These are phyloP conservation scores for Microvelia longipes DNA, from an alignment of 1,140 invertebrate species.

Conservation along the genomic window DNA sequence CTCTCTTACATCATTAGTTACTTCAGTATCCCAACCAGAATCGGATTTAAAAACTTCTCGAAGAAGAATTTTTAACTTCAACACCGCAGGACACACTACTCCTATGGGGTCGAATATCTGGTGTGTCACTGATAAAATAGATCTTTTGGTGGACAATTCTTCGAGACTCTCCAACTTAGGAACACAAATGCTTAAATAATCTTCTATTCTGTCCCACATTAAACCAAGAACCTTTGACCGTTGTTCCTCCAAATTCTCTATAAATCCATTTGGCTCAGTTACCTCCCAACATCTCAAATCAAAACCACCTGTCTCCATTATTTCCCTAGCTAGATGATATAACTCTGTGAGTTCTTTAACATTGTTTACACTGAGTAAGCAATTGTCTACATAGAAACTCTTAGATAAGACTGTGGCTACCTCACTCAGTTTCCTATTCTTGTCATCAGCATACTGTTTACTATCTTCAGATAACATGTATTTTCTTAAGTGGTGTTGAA, in stretches of 20 bases:
- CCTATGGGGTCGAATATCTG: conserved; percentile 10
- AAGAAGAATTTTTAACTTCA: conserved; percentile 7
- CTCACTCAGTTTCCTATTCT: neutral
- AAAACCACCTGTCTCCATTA: conserved; percentile 4
- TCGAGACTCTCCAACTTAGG: neutral
- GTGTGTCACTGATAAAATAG: conserved; percentile 7
- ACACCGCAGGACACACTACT: neutral
- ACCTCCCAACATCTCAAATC: conserved; percentile 3
- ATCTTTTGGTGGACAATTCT: conserved; percentile 1
- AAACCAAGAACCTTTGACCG: conserved; percentile 6
- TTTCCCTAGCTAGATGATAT: neutral
- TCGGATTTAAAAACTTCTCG: conserved; percentile 1
- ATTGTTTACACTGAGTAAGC: conserved; percentile 3
- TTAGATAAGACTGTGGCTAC: neutral
- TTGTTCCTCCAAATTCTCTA: neutral
- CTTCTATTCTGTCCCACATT: conserved; percentile 1
- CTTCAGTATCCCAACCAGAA: conserved; percentile 1
- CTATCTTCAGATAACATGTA: neutral
- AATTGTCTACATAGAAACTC: conserved; percentile 8
- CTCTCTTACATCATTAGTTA: conserved; percentile 1
- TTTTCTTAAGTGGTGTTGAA: conserved; percentile 5
- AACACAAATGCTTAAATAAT: conserved; percentile 2
- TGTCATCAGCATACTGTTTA: neutral
- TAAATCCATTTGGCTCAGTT: neutral
- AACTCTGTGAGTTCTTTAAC: neutral